Conservation (phyloP, 2,888 invertebrate species). For the Epsilonema sp. region DNA sequence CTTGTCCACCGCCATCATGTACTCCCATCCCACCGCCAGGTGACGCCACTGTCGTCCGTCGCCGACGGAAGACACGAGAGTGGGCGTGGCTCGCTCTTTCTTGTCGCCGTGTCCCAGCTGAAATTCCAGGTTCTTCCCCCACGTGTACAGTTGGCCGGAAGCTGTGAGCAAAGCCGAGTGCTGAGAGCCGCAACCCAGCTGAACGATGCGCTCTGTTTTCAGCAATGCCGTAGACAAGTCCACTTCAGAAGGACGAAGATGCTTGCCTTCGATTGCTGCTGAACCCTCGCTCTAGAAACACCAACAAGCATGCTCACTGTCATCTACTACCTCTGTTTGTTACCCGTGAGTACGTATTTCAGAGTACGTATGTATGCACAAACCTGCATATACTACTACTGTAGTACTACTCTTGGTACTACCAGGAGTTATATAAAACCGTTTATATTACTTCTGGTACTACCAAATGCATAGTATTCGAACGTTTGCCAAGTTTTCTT, state of each 20-base stretch:
- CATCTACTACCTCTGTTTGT: too few species aligned
- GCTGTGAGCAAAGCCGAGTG: conserved; percentile 55
- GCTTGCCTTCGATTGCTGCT: neutral
- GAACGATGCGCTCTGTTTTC: conserved; percentile 1
- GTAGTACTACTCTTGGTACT: too few species aligned
- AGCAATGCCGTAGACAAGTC: neutral
- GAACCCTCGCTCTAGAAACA: too few species aligned
- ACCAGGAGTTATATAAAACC: too few species aligned
- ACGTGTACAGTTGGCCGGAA: conserved; percentile 51
- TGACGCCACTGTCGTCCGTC: conserved; percentile 10
- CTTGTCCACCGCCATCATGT: conserved; percentile 46
- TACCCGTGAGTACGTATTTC: too few species aligned
- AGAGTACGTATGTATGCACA: too few species aligned
- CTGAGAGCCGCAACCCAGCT: conserved; percentile 47
- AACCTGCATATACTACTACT: too few species aligned
- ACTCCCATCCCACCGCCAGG: conserved; percentile 48
- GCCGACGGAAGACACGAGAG: conserved; percentile 23
- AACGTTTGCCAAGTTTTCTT: too few species aligned
- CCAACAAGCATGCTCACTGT: too few species aligned
- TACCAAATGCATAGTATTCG: too few species aligned
- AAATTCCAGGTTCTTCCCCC: conserved; percentile 75
- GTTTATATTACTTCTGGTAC: too few species aligned
- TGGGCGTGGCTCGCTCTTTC: conserved; percentile 22
- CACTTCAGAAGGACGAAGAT: conserved; percentile 1
- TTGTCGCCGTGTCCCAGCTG: conserved; percentile 58